Evolutionary conservation across 1,140 invertebrate genomes (phyloP).

Genomic region (Ruditapes philippinarum): DNA sequence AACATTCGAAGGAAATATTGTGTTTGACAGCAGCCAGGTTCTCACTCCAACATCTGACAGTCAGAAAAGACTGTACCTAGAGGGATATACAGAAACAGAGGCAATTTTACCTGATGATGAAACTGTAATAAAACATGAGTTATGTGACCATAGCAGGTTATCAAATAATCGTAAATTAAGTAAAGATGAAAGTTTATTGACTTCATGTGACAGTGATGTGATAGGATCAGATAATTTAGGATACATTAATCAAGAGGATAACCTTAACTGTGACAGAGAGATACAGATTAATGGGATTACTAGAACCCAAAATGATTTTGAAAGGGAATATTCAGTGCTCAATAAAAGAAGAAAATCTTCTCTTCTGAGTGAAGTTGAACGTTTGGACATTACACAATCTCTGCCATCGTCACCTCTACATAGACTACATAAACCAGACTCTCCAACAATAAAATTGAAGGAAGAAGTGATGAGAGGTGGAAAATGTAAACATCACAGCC

Average conservation of each 20-base stretch:
- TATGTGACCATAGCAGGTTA: constrained; percentile 17
- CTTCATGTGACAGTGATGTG: neutral
- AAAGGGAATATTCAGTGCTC: constrained; percentile 2
- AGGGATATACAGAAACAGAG: constrained; percentile 60
- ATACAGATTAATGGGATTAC: neutral
- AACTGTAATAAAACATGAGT: neutral
- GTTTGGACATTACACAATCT: constrained; percentile 79
- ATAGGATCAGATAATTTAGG: constrained; percentile 28
- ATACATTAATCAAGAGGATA: constrained; percentile 33
- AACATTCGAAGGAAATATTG: constrained; percentile 78
- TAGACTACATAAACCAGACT: constrained; percentile 72
- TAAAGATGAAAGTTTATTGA: neutral
- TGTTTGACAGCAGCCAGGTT: constrained; percentile 81
- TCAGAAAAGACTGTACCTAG: constrained; percentile 80
- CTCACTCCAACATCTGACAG: constrained; percentile 71
- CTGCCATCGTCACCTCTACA: constrained; percentile 82
- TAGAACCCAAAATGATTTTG: constrained; percentile 32
- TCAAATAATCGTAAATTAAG: constrained; percentile 33
- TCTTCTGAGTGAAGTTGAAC: constrained; percentile 57
- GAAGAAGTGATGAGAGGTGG: constrained; percentile 77
- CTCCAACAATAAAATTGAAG: constrained; percentile 72
- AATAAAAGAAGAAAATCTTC: constrained; percentile 43
- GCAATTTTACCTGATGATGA: constrained; percentile 15
- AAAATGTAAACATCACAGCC: constrained; percentile 82
- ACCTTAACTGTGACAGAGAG: neutral